Percentiles rank a stretch among this genome's conserved stretches.
Evolutionary conservation across 2,113 vertebrate genomes (phyloP).

Genomic region (Oreocharis arfaki): DNA sequence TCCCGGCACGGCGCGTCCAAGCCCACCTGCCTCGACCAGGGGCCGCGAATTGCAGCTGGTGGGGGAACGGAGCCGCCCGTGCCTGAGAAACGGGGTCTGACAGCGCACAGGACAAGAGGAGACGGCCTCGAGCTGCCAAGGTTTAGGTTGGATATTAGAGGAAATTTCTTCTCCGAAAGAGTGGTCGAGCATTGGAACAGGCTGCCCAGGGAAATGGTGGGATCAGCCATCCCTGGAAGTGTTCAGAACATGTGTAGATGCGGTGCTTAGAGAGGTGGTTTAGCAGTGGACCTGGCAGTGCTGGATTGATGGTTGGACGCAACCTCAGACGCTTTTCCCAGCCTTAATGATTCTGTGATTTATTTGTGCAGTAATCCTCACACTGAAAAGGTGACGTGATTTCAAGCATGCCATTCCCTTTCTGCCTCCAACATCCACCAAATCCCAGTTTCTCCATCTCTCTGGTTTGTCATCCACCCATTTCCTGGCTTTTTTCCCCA

Average conservation of each 20-base stretch:
- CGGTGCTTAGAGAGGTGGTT: not conserved
- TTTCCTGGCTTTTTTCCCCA: not conserved
- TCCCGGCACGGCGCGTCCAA: not conserved
- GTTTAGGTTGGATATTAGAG: not conserved
- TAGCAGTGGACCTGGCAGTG: not conserved
- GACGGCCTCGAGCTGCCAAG: not conserved
- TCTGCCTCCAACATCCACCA: rapidly evolving
- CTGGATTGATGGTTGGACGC: too few species aligned
- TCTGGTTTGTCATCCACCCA: not conserved
- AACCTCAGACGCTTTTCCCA: not conserved
- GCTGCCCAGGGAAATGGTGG: not conserved
- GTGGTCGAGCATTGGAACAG: not conserved
- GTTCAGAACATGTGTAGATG: not conserved
- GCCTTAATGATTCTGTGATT: not conserved
- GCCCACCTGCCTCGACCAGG: rapidly evolving
- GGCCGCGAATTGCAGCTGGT: rapidly evolving
- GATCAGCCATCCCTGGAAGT: not conserved
- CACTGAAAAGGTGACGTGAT: not conserved
- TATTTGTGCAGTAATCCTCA: not conserved
- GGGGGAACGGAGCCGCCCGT: rapidly evolving
- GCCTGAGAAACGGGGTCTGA: too few species aligned
- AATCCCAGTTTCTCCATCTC: not conserved
- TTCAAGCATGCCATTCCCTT: not conserved
- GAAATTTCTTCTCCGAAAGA: not conserved
- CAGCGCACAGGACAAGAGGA: not conserved